Evolutionary conservation across 2,113 vertebrate species (phyloP).

Genomic region (Machaerirhynchus nigripectus): DNA sequence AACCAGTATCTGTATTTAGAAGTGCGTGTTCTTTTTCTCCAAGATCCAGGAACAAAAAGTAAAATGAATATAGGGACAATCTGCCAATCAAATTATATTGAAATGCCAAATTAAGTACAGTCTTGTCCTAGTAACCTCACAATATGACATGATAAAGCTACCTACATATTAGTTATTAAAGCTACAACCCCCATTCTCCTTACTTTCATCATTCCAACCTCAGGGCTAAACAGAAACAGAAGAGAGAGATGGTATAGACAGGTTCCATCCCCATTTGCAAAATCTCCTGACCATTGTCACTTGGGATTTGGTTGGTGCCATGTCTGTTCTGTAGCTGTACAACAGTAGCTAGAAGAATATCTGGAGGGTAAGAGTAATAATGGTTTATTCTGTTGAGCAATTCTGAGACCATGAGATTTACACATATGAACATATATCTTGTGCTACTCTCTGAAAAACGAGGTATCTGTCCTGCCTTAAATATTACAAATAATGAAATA

Average conservation of each 20-base stretch:
- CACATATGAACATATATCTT: fast-evolving
- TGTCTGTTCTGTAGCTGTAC: neutral
- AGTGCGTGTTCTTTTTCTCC: neutral
- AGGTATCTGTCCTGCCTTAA: neutral
- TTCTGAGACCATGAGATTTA: neutral
- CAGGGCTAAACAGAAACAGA: neutral
- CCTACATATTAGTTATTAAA: neutral
- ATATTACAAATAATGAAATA: neutral
- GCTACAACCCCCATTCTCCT: neutral
- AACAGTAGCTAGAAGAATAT: neutral
- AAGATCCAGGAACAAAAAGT: neutral
- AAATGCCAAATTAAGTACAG: neutral
- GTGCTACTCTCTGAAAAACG: neutral
- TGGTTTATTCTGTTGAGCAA: neutral
- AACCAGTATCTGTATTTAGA: neutral
- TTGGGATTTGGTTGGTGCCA: neutral
- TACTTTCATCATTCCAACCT: neutral
- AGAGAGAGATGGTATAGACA: neutral
- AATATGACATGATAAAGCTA: neutral
- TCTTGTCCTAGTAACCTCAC: neutral
- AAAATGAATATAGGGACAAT: neutral
- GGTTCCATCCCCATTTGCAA: neutral
- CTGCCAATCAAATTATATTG: neutral
- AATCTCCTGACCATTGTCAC: neutral
- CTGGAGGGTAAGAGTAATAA: neutral